Evolutionary conservation across 2,113 vertebrate species (phyloP), one percentile per base, ranked within the genome.

Genomic region (Pipa parva): DNA sequence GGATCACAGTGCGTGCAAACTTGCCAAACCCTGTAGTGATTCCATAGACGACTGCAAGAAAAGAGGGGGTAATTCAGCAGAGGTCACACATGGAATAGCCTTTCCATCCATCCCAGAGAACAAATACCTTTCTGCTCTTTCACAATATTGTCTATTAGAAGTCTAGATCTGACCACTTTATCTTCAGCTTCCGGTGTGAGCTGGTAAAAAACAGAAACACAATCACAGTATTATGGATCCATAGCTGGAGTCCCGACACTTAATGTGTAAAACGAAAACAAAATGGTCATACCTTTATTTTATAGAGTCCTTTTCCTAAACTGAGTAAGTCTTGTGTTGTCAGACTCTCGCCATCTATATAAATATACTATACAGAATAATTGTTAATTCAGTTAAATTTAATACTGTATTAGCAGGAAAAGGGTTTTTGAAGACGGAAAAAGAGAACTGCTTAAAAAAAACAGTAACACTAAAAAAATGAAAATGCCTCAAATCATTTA

Each of bases 1-100:
- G 95, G 78, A 98, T 99, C 42, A 98, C 87, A 9, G 95, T 99
- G 52, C 90, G 89, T 63, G 97, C 97, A 86, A 99, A 99, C 76
- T 98, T 99, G 7, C 97, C 97, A 85, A 99, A 99, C 13, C 97
- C 97, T 0, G 97, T 99, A 11, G 95, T 99, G 77, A 99, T 98
- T 78, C 97, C 97, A 26, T 99, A 99, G 60, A 98, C 96, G 74
- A 98, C 97, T 99, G 71, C 81, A 0, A 25, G 5, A 20, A 72
- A 82, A 0, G 26, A 5, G 15, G 46, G 7, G 46, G 11, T 22
- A 60, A 20, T 59, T 27, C 46, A 39, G 58, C 18, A 52, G 24
- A 59, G 28, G 17, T 26, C 10, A 20, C 17, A 54, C 24, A 17
- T 31, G 5, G n/a, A n/a, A n/a, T n/a, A n/a, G n/a, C n/a, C n/a